Conservation (phyloP, 1,140 invertebrate species). For the Drosophila virilis region DNA sequence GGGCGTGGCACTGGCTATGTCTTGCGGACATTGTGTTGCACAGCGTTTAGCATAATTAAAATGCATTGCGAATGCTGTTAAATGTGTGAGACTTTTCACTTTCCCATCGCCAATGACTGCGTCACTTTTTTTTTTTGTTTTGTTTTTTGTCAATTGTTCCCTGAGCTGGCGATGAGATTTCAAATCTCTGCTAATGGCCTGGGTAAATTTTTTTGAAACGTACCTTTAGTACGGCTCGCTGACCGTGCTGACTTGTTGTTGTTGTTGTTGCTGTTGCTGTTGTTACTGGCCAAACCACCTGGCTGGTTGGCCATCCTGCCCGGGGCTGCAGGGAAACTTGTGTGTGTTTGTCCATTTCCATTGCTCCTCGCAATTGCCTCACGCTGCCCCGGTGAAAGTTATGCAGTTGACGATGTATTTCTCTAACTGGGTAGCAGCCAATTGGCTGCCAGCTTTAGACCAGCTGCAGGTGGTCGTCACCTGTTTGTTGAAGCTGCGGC, state of each 20-base stretch:
- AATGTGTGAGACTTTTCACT: slow-evolving; percentile 53
- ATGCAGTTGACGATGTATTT: slow-evolving; percentile 15
- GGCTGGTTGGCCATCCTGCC: slow-evolving; percentile 14
- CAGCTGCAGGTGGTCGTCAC: too few species aligned
- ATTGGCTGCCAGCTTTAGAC: slow-evolving; percentile 5
- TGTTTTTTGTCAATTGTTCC: slow-evolving; percentile 5
- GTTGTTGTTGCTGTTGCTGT: not conserved
- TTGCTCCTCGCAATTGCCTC: not conserved
- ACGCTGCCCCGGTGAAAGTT: slow-evolving; percentile 33
- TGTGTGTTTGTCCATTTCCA: slow-evolving; percentile 5
- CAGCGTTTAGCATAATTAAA: slow-evolving; percentile 22
- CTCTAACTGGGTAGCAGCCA: slow-evolving; percentile 9
- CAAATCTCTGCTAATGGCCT: slow-evolving; percentile 38
- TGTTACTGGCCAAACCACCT: slow-evolving; percentile 8
- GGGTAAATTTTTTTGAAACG: slow-evolving; percentile 14
- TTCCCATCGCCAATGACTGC: slow-evolving; percentile 40
- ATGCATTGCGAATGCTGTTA: slow-evolving; percentile 33
- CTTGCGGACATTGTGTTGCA: slow-evolving; percentile 18
- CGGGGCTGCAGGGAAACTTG: slow-evolving; percentile 1
- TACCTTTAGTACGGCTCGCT: not conserved
- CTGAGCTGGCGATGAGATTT: slow-evolving; percentile 15
- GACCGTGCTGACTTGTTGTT: slow-evolving; percentile 10
- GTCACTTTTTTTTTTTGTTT: slow-evolving; percentile 8
- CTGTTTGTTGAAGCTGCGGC: not conserved
- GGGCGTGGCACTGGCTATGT: slow-evolving; percentile 10